Base-by-base conservation (phyloP, 2,797 vertebrate species). In the Aulostomus chinensis region DNA sequence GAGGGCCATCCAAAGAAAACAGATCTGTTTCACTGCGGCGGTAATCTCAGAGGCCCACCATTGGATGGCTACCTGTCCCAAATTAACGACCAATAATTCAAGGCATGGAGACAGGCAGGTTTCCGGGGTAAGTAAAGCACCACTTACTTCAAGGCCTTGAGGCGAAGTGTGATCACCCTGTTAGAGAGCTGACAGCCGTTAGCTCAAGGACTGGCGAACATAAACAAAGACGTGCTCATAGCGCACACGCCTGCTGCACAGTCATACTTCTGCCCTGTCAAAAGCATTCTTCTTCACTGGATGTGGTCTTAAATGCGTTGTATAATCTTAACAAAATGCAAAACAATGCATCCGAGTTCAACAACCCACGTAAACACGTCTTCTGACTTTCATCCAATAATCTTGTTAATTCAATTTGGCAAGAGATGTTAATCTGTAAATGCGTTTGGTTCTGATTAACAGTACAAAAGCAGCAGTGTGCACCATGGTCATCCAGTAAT, bases 191-290 rank as follows among this genome's bases (percentile, higher is more conserved):
- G 72, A 76, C 61, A 67, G 69, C 67, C 78, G 65, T 47, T 47
- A n/a, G 14, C 53, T n/a, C 4, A 4, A 52, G 18, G 40, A 52
- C 49, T 47, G 32, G 15, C 13, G 58, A 78, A 67, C 40, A 67
- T 58, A 72, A 75, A 83, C 77, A 73, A 53, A 73, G 59, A 73
- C 68, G 58, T 51, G 63, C 59, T 73, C 35, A 38, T n/a, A n/a
- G 39, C 39, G 13, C 53, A 36, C 52, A 62, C 14, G 8, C 42
- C 24, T 9, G 37, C 35, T 41, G 35, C 33, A 10, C 2, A 22
- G 40, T 36, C 58, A 50, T 59, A 62, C 14, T 16, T 35, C 51
- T 45, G 34, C 68, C 54, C 37, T 54, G 52, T 46, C 58, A 21
- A 20, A 66, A 25, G 41, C 42, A 36, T 53, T 76, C 58, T 43